Evolutionary conservation across 1,140 invertebrate genomes (phyloP), one percentile per base, ranked within the genome.

Genomic region (Hyles euphorbiae): DNA sequence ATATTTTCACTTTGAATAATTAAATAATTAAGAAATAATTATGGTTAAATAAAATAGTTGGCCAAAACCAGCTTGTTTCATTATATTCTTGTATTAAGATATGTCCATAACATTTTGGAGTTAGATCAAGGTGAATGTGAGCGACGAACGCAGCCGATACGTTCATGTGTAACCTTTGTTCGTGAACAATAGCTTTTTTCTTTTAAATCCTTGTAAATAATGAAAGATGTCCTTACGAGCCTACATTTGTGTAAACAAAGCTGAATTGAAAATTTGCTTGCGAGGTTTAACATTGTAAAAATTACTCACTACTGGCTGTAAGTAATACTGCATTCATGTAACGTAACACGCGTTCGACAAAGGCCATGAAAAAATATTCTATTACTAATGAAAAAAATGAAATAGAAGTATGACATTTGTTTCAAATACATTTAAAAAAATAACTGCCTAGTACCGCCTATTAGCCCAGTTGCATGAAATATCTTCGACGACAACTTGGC

Each of bases 121-220:
- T 55, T 63, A 74, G 72, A 84, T 81, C 80, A 87, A 84, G 83
- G 83, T 68, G 53, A 77, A 69, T 62, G 58, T 72, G 74, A 67
- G 72, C 70, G 64, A 40, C 34, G 8, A 75, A 78, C 70, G 69
- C 67, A 79, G 78, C 85, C 71, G 76, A 72, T 74, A 74, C 63
- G 1, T 22, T 73, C 65, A 75, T 67, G 66, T 58, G 47, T 68
- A 79, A 80, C 82, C 82, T 83, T 75, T 78, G 64, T 63, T 56
- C 77, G 68, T 73, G 70, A 74, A 82, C 70, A 78, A 68, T 79
- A 69, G 80, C 77, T 56, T 74, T 77, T 76, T 71, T 78, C 71
- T 76, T 79, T 71, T 67, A 77, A 79, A 85, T 85, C 84, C 82
- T 85, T 85, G 81, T 81, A 72, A 69, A 87, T 83, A 83, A 85